Evolutionary conservation across 1,140 invertebrate genomes (phyloP).

Genomic region (Notospermus geniculatus): DNA sequence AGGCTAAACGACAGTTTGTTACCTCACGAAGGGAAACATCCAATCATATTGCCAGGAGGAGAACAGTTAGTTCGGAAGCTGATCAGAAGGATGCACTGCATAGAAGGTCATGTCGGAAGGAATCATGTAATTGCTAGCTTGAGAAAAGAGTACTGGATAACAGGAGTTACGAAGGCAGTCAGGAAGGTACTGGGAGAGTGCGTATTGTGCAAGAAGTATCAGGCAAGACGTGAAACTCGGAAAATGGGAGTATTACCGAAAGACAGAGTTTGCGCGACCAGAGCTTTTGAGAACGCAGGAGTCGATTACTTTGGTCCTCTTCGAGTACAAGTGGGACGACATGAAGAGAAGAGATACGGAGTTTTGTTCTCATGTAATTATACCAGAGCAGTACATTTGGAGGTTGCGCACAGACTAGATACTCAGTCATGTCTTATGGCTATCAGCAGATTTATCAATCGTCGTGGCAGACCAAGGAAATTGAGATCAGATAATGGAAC

Average conservation of each 20-base stretch:
- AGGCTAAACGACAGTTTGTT: slow-evolving; percentile 9
- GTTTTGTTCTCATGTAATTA: slow-evolving; percentile 8
- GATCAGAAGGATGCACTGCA: not conserved
- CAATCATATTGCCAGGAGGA: slow-evolving; percentile 7
- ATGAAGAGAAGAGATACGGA: not conserved
- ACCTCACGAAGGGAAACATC: slow-evolving; percentile 1
- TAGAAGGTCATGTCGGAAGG: slow-evolving; percentile 8
- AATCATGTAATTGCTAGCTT: not conserved
- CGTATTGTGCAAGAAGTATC: slow-evolving; percentile 1
- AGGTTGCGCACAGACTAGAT: not conserved
- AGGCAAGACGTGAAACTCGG: not conserved
- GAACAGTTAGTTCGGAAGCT: not conserved
- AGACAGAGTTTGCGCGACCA: not conserved
- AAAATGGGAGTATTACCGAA: slow-evolving; percentile 3
- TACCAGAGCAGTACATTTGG: slow-evolving; percentile 1
- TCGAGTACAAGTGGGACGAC: not conserved
- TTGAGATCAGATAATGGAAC: not conserved
- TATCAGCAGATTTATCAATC: slow-evolving; percentile 2
- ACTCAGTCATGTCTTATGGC: slow-evolving; percentile 1
- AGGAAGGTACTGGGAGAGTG: not conserved
- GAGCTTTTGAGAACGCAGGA: not conserved
- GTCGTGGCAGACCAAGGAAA: not conserved
- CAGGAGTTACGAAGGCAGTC: not conserved
- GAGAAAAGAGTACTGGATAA: slow-evolving; percentile 1
- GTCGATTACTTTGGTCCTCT: slow-evolving; percentile 7